These are phyloP conservation scores for Argyrosomus regius DNA, from an alignment of 2,797 vertebrate species.

Conservation along the genomic window DNA sequence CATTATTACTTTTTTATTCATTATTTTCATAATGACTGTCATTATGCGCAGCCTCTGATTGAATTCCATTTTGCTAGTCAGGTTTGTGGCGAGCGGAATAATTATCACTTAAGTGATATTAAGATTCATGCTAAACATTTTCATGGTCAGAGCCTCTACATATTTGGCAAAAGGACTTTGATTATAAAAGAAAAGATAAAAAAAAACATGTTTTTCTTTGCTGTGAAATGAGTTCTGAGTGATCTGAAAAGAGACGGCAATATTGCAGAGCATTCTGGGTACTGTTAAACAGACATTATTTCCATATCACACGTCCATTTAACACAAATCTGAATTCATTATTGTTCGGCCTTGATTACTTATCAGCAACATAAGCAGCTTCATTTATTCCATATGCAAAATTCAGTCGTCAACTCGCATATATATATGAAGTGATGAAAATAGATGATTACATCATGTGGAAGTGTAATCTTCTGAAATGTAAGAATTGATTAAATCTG, in stretches of 20 bases:
- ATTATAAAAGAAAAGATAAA: constrained; percentile 38
- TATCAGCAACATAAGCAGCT: neutral
- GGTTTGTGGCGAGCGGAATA: constrained; percentile 96
- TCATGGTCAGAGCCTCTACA: constrained; percentile 90
- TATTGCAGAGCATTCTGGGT: neutral
- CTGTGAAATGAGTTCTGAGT: constrained; percentile 13
- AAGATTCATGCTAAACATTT: constrained; percentile 88
- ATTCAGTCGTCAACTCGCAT: constrained; percentile 12
- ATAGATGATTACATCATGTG: constrained; percentile 46
- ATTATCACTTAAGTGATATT: constrained; percentile 95
- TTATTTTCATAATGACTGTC: constrained; percentile 95
- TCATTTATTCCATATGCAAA: neutral
- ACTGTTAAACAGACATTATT: constrained; percentile 5
- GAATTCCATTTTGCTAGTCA: constrained; percentile 97
- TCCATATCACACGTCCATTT: neutral
- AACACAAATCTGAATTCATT: neutral
- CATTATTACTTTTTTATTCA: constrained; percentile 94
- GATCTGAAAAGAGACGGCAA: constrained; percentile 26
- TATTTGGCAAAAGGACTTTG: constrained; percentile 68
- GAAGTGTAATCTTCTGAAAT: constrained; percentile 58
- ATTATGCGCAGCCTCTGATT: constrained; percentile 97
- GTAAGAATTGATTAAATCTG: constrained; percentile 61
- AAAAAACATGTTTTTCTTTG: constrained; percentile 28
- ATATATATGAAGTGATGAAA: constrained; percentile 29
- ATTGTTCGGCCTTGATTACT: constrained; percentile 9